phyloP scores from a whole-genome alignment of 2,888 invertebrate species.

The Leptopilina syphax region DNA sequence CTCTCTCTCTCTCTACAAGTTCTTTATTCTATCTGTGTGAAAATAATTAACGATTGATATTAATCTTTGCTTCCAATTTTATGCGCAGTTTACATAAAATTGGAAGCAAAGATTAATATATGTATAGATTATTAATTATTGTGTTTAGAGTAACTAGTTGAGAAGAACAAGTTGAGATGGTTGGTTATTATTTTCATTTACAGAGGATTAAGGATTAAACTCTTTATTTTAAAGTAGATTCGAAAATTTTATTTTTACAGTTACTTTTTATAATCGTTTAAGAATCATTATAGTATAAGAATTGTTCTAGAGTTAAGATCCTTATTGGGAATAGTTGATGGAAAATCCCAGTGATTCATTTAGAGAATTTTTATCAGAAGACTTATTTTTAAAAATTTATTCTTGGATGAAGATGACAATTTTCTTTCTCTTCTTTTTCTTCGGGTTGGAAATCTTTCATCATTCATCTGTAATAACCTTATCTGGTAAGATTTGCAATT shows the following conservation, averaged over 20 bases:
- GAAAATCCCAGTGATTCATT: no score
- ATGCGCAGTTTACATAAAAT: neutral
- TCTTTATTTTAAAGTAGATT: no score
- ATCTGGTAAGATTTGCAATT: constrained; percentile 9
- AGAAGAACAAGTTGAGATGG: neutral
- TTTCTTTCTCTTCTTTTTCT: neutral
- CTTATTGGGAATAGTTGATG: no score
- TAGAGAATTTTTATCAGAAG: no score
- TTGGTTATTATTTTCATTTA: no score
- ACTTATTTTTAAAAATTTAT: neutral
- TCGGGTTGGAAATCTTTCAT: neutral
- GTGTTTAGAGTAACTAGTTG: no score
- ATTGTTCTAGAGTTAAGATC: no score
- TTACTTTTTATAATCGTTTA: no score
- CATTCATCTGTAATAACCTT: constrained; percentile 6
- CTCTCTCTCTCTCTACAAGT: constrained; percentile 32
- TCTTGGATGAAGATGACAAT: neutral
- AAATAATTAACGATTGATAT: constrained; percentile 33
- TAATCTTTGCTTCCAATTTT: constrained; percentile 30
- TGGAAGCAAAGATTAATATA: constrained; percentile 17
- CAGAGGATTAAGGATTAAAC: no score
- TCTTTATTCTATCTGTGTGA: constrained; percentile 43
- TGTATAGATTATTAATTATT: neutral
- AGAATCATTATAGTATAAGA: no score
- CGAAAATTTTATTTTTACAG: no score